Evolutionary conservation across 2,888 invertebrate genomes (phyloP).

Genomic region (Sphaeridia pumilis): DNA sequence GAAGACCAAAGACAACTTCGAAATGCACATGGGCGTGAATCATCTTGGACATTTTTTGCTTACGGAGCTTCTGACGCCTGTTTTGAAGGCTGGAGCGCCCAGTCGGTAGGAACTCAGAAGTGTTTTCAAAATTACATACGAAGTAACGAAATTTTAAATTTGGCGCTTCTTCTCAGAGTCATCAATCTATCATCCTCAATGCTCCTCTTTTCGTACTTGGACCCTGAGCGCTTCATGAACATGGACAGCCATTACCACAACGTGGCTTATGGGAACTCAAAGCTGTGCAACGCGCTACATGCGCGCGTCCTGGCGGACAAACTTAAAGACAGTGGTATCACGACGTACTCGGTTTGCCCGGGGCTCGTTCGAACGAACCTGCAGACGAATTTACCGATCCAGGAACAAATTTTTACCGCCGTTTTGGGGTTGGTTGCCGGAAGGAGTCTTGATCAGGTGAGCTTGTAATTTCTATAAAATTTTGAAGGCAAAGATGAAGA

Average conservation of each 20-base stretch:
- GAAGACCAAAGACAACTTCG: slow-evolving; percentile 9
- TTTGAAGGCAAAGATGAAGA: too few relatives aligned
- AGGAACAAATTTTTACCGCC: background rate
- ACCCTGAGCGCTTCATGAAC: slow-evolving; percentile 1
- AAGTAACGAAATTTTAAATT: background rate
- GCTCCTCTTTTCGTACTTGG: background rate
- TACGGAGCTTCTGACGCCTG: background rate
- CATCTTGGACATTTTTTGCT: slow-evolving; percentile 2
- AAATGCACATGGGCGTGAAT: slow-evolving; percentile 8
- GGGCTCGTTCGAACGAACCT: background rate
- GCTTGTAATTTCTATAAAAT: too few relatives aligned
- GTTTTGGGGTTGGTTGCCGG: background rate
- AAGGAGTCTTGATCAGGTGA: background rate
- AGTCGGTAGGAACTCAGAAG: background rate
- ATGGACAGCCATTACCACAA: background rate
- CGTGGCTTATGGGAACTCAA: slow-evolving; percentile 1
- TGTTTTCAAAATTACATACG: background rate
- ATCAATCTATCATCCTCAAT: background rate
- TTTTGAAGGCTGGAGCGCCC: background rate
- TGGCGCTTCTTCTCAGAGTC: background rate
- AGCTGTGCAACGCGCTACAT: slow-evolving; percentile 3
- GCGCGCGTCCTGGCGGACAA: background rate
- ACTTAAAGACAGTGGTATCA: background rate
- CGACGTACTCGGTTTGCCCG: slow-evolving; percentile 5
- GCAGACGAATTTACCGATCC: background rate